A percentile compares a stretch with the other conserved stretches of the same genome.
These are phyloP conservation scores for Excalfactoria chinensis DNA, from an alignment of 2,113 vertebrate genomes.

Conservation along the genomic window DNA sequence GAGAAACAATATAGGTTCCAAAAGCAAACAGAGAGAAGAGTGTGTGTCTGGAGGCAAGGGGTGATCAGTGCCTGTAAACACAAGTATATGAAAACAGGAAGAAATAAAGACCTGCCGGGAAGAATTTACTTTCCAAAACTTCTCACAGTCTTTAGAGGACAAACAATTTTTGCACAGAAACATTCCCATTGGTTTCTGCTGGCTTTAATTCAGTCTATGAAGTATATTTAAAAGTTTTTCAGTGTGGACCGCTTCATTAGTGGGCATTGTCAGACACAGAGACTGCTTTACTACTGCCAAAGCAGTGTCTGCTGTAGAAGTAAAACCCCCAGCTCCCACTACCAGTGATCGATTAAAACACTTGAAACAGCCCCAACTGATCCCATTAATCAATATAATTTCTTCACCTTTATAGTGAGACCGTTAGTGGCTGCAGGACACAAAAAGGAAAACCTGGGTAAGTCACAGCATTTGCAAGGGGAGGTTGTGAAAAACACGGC, in stretches of 20 bases:
- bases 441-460: neutral
- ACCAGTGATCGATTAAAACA: neutral
- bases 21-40: neutral
- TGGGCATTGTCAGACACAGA: neutral
- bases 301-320: neutral
- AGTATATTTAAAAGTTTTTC: neutral
- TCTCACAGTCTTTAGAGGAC: neutral
- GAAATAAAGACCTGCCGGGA: neutral
- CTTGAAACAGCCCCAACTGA: neutral
- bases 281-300: neutral
- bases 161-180: neutral
- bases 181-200: rapidly evolving
- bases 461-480: neutral
- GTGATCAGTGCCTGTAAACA: neutral
- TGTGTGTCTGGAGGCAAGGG: no score
- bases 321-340: neutral
- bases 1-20: neutral
- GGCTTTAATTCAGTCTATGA: neutral
- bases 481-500: neutral
- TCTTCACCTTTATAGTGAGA: neutral
- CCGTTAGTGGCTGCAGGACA: neutral
- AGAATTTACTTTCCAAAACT: neutral
- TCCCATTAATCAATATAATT: neutral
- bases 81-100: neutral
- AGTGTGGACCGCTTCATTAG: neutral